Base-by-base conservation (phyloP, 2,113 vertebrate species). In the Pelusios castaneus region DNA sequence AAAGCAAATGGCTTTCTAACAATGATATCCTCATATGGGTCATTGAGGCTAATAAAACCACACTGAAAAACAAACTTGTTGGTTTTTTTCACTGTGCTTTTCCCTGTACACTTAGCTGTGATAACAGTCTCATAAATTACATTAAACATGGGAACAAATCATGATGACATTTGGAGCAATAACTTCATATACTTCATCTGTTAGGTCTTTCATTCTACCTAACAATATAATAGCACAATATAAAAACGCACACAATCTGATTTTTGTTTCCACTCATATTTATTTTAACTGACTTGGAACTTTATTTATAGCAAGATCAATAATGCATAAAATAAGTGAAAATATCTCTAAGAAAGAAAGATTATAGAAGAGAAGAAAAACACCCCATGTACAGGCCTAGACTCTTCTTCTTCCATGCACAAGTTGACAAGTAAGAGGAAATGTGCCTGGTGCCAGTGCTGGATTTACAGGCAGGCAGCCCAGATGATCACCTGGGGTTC, bases 31-130 rank as follows among this genome's bases (percentile, higher is more conserved):
- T 91, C 38, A 41, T 0, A 1, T 90, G 52, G 6, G 49, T 25
- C 34, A 77, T n/a, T 94, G 38, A 89, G 34, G 47, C 25, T 90
- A 95, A 94, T 87, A 77, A 89, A 92, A 89, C 87, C 10, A 60
- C 79, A 60, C 54, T 80, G 29, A 86, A 94, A 47, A 25, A 0
- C 0, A 29, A 54, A 38, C 54, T 29, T 82, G 2, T 0, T 25
- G 27, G 52, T 82, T 27, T 58, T 78, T 79, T 3, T 0, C 5
- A 2, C 17, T 81, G 90, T 82, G 14, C n/a, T 24, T 94, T 94
- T 85, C 80, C 70, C n/a, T 90, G 6, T 79, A 10, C 25, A 89
- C 47, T 73, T 94, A 88, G 2, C 41, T 31, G 76, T 51, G 51
- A 81, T n/a, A 11, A 1, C 0, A 43, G 90, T 47, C 22, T 85